Conservation (phyloP, 2,113 vertebrate species). For the Nycticorax nycticorax region DNA sequence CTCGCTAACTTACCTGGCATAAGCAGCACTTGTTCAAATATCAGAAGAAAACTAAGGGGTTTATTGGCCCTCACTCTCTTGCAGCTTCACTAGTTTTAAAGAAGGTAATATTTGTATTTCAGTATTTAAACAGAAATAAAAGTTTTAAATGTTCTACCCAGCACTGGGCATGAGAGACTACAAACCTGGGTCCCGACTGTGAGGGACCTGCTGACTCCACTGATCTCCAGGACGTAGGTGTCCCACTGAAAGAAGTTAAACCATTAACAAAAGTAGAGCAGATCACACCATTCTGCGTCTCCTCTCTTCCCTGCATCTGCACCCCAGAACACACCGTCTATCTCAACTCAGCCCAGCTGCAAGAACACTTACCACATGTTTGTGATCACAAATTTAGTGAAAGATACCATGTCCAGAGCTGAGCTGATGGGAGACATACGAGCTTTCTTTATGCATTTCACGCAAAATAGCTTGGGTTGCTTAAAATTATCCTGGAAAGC, state of each 20-base stretch:
- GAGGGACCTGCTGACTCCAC: background rate
- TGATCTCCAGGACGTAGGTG: background rate
- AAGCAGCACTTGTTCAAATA: background rate
- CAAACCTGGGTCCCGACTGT: background rate
- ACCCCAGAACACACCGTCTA: background rate
- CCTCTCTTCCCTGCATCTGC: background rate
- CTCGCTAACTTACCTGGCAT: background rate
- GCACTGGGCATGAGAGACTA: background rate
- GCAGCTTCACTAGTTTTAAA: background rate
- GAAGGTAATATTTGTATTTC: background rate
- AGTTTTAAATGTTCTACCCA: background rate
- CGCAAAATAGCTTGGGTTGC: background rate
- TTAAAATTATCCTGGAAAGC: constrained; percentile 16
- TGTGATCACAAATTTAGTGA: background rate
- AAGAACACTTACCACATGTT: background rate
- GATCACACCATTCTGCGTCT: background rate
- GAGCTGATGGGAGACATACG: background rate
- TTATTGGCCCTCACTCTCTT: background rate
- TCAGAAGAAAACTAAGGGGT: background rate
- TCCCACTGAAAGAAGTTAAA: background rate
- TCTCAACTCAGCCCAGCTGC: background rate
- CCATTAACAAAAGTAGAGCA: background rate
- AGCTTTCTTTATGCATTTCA: background rate
- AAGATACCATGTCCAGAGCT: background rate
- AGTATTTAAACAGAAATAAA: background rate